Base-by-base conservation (phyloP, 2,113 vertebrate genomes). In the Cathartes aura region DNA sequence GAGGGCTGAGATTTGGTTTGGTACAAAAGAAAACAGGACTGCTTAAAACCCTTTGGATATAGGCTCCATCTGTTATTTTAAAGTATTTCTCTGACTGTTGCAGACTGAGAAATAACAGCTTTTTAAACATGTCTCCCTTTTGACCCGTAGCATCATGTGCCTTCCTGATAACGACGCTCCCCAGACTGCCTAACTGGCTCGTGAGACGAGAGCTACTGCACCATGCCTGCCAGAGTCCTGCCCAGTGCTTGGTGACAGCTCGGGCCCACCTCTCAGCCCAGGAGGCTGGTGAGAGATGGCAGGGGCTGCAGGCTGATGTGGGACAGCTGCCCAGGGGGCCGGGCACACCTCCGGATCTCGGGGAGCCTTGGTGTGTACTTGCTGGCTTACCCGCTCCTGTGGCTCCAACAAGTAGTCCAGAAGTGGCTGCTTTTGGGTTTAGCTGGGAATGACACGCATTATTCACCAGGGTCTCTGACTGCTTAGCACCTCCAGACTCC, bases 291-390 rank as follows among this genome's bases (percentile, higher is more conserved):
- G 63, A 78, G 89, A 52, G 30, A 23, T 22, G 6, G 17, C 23
- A 66, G 74, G 38, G 27, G n/a, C 63, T 71, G 27, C 30, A 3
- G 23, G 56, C 12, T 87, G 64, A 12, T 24, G 12, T 21, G 27
- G 45, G 32, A 43, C 42, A 66, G 30, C 45, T 93, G 13, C 17
- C 30, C 2, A 1, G 8, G 23, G 18, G 17, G 16, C 10, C 3
- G 1, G 50, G 22, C 0, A 0, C 50, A 20, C 67, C 2, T 1
- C 48, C 3, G 9, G 16, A 22, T 36, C 60, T 71, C 0, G 0
- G 14, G 40, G n/a, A 90, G 15, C 34, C 40, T 74, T 38, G 20
- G 17, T 1, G 0, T 24, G 34, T 42, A 8, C 34, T 43, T 42
- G 5, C 48, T 68, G 62, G 16, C 12, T 89, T 50, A 9, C 9